phyloP scores from a whole-genome alignment of 2,113 vertebrate genomes.

The Zeus faber region DNA sequence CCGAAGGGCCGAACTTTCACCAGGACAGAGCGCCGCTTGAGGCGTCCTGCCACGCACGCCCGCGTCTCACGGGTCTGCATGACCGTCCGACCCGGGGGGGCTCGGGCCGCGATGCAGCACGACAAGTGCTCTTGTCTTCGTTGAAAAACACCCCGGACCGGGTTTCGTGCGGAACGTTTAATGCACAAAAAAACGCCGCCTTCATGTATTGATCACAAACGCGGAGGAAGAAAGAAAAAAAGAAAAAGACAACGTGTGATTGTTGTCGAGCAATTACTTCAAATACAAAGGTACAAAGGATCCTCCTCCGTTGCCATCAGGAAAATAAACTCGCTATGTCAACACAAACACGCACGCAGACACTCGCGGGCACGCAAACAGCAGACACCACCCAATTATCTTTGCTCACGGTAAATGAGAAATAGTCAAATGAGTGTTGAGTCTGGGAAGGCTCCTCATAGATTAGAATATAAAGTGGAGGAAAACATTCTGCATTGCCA shows the following conservation, averaged over 20 bases:
- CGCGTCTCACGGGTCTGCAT: too few species aligned
- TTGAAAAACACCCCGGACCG: too few species aligned
- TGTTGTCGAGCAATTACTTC: background rate
- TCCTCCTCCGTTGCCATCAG: too few species aligned
- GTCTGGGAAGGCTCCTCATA: constrained; percentile 33
- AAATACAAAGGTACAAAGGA: background rate
- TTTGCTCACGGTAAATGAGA: constrained; percentile 58
- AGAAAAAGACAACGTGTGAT: too few species aligned
- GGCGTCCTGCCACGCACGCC: too few species aligned
- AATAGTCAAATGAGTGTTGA: constrained; percentile 55
- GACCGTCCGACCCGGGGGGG: too few species aligned
- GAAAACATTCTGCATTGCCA: constrained; percentile 48
- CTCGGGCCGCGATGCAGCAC: too few species aligned
- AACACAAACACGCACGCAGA: constrained; percentile 39
- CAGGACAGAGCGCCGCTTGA: constrained; percentile 36
- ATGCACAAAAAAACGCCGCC: too few species aligned
- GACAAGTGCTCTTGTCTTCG: too few species aligned
- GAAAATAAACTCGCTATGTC: background rate
- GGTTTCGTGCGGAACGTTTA: too few species aligned
- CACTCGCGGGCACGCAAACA: constrained; percentile 33
- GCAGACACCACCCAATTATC: constrained; percentile 62
- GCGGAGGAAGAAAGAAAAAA: too few species aligned
- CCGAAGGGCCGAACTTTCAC: constrained; percentile 24
- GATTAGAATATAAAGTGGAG: constrained; percentile 38
- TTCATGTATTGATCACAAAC: too few species aligned